Conservation (phyloP, 2,888 invertebrate genomes). For the Agrotis ipsilon region DNA sequence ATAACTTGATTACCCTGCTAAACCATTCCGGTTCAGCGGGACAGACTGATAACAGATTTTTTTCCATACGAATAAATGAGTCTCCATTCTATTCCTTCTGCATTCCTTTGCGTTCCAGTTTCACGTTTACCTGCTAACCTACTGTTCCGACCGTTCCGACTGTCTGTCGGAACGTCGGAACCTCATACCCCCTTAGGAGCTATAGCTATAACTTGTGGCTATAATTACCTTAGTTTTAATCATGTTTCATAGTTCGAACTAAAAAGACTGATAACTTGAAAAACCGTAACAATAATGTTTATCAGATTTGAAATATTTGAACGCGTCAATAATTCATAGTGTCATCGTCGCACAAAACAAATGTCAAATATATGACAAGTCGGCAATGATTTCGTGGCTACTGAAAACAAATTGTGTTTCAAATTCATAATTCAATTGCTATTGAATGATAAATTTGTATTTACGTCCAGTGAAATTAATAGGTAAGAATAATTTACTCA, state of each 20-base stretch:
- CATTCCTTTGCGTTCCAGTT: too few relatives aligned
- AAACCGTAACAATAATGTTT: not conserved
- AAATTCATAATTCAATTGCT: slow-evolving; percentile 39
- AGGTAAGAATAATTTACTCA: slow-evolving; percentile 43
- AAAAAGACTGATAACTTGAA: not conserved
- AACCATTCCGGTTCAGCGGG: too few relatives aligned
- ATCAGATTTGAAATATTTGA: slow-evolving; percentile 14
- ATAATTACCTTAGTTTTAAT: too few relatives aligned
- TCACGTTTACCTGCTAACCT: too few relatives aligned
- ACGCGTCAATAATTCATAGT: slow-evolving; percentile 29
- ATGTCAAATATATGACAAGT: slow-evolving; percentile 65
- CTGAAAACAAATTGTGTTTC: slow-evolving; percentile 63
- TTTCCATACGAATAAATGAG: too few relatives aligned
- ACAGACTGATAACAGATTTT: too few relatives aligned
- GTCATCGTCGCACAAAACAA: slow-evolving; percentile 42
- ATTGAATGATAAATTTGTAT: slow-evolving; percentile 39
- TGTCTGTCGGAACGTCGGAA: too few relatives aligned
- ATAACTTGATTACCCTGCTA: too few relatives aligned
- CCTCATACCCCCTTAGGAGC: too few relatives aligned
- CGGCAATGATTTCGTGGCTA: slow-evolving; percentile 79
- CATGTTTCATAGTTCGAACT: not conserved
- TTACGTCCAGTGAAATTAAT: slow-evolving; percentile 14
- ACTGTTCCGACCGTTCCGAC: too few relatives aligned
- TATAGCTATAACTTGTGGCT: too few relatives aligned
- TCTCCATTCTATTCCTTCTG: too few relatives aligned